Percentiles rank a stretch among this genome's conserved stretches.
Conservation (phyloP, 1,140 invertebrate species). For the Brachionus asplanchnoidis region DNA sequence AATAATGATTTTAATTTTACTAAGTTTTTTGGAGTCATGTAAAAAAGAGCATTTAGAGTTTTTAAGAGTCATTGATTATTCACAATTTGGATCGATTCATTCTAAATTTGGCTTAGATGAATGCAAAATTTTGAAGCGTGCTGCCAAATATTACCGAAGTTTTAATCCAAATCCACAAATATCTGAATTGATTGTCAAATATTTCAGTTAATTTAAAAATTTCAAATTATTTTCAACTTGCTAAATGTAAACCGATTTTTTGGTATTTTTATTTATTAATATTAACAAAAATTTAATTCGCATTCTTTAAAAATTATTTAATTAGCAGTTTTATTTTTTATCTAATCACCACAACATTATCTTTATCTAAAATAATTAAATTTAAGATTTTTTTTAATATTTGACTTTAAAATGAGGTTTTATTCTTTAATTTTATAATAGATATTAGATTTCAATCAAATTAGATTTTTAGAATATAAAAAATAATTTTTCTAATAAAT, state of each 20-base stretch:
- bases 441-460: too few species aligned
- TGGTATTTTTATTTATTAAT: too few species aligned
- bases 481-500: too few species aligned
- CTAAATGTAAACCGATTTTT: not conserved
- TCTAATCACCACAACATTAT: too few species aligned
- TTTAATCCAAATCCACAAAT: not conserved
- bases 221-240: not conserved
- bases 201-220: not conserved
- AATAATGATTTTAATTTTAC: not conserved
- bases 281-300: too few species aligned
- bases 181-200: slow-evolving; percentile 11
- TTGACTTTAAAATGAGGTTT: too few species aligned
- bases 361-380: too few species aligned
- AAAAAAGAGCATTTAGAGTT: slow-evolving; percentile 13
- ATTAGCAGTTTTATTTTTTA: too few species aligned
- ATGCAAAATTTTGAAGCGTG: not conserved
- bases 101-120: slow-evolving; percentile 20
- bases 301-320: too few species aligned
- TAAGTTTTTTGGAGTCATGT: slow-evolving; percentile 23
- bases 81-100: not conserved
- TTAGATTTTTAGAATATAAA: too few species aligned
- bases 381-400: too few species aligned
- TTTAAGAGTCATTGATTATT: not conserved
- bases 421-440: too few species aligned
- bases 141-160: not conserved